These are phyloP conservation scores for Solenopsis fugax DNA, from an alignment of 1,140 invertebrate genomes.

Conservation along the genomic window DNA sequence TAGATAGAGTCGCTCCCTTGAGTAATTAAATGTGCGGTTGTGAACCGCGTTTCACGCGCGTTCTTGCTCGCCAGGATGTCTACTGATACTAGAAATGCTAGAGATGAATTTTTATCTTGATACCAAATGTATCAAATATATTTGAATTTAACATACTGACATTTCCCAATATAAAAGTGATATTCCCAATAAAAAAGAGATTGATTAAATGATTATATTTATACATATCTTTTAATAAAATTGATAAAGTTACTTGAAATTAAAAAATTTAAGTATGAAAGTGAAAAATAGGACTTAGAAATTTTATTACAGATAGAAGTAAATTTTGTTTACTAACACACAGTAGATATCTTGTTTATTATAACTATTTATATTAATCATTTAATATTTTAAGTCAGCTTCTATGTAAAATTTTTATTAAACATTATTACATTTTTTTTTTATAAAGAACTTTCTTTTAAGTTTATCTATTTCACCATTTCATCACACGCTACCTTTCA, in stretches of 20 bases:
- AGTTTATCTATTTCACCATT: background rate
- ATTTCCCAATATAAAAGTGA: background rate
- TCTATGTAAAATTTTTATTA: constrained; percentile 2
- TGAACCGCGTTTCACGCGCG: constrained; percentile 5
- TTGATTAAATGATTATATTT: background rate
- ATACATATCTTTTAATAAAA: background rate
- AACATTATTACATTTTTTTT: constrained; percentile 1
- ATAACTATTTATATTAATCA: background rate
- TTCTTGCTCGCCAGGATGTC: constrained; percentile 28
- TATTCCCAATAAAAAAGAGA: background rate
- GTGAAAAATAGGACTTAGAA: background rate
- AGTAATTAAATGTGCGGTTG: constrained; percentile 53
- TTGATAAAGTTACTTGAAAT: background rate
- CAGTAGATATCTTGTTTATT: constrained; percentile 24
- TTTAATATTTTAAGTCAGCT: background rate
- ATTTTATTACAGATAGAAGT: background rate
- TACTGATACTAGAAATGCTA: constrained; percentile 12
- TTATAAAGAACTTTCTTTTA: background rate
- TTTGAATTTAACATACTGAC: background rate
- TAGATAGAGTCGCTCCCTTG: constrained; percentile 54
- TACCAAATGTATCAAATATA: background rate
- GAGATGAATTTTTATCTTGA: background rate
- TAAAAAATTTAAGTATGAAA: background rate
- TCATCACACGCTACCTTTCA: background rate
- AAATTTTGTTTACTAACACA: background rate